Conservation (phyloP, 2,113 vertebrate species). For the Casuarius casuarius region DNA sequence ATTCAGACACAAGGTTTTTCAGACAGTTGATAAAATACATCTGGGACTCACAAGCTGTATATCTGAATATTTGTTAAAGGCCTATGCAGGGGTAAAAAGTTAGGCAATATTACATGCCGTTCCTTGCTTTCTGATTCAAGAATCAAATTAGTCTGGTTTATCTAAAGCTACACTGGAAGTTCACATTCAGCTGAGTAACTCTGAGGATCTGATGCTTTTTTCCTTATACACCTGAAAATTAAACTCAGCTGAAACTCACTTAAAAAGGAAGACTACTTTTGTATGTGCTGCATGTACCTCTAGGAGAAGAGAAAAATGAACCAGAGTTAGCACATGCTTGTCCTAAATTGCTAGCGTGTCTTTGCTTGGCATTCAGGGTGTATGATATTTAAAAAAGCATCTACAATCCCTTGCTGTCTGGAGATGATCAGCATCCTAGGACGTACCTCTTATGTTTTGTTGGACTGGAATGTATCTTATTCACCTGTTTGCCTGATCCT, state of each 20-base stretch:
- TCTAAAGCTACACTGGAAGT: neutral
- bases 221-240: neutral
- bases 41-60: neutral
- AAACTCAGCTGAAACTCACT: neutral
- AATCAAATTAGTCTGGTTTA: neutral
- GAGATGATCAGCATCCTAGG: neutral
- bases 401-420: neutral
- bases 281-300: neutral
- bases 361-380: neutral
- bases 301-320: no score
- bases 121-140: neutral
- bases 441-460: neutral
- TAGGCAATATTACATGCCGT: rapidly evolving
- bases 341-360: neutral
- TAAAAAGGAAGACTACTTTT: neutral
- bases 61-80: neutral
- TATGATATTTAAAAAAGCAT: neutral
- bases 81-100: neutral
- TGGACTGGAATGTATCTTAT: neutral
- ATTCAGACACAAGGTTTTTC: neutral
- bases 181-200: neutral
- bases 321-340: no score
- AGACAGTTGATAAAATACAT: neutral
- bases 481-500: neutral
- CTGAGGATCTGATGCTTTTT: neutral